Base-by-base conservation (phyloP, 1,140 invertebrate genomes). In the Drosophila elegans region DNA sequence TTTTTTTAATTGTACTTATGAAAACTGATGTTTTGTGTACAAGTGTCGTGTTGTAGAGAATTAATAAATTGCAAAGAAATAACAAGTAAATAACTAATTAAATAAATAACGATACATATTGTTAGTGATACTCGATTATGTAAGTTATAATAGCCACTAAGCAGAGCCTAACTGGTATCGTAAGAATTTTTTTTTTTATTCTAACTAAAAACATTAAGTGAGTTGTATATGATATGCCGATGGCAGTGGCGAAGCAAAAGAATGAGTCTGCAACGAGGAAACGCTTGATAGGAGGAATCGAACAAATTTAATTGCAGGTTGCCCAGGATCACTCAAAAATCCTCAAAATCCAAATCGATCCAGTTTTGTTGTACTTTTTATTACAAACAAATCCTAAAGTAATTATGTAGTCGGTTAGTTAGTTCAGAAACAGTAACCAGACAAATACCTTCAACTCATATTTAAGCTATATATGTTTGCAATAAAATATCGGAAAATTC, bases 401-500 rank as follows among this genome's bases (percentile, higher is more conserved):
- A 81, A 85, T 81, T 63, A 75, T 74, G 74, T 86, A 86, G 78
- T 76, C 67, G 71, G 75, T 78, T 74, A 67, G 72, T 77, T 86
- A 86, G 82, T 86, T 81, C 66, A 82, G 75, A 71, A 68, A 61
- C 78, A 85, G 78, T 85, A 71, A 85, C 74, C 81, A 85, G 81
- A 78, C 74, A 85, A 86, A 85, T 86, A 81, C 74, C 82, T 85
- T 86, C 69, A 85, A 78, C 78, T 86, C 78, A 86, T 85, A 86
- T 75, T 78, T 85, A 85, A 85, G 82, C 78, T 86, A 79, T 86
- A 82, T 86, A 86, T 86, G 82, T 86, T 86, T 86, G 74, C 83
- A 86, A 86, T 86, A 86, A 86, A 86, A 86, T 86, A 86, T 86
- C 83, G 57, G 69, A 78, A 86, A 86, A 78, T 64, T 81, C 76